Percentiles rank a stretch among this genome's conserved stretches.
phyloP scores from a whole-genome alignment of 2,113 vertebrate species.

The Osmerus eperlanus region DNA sequence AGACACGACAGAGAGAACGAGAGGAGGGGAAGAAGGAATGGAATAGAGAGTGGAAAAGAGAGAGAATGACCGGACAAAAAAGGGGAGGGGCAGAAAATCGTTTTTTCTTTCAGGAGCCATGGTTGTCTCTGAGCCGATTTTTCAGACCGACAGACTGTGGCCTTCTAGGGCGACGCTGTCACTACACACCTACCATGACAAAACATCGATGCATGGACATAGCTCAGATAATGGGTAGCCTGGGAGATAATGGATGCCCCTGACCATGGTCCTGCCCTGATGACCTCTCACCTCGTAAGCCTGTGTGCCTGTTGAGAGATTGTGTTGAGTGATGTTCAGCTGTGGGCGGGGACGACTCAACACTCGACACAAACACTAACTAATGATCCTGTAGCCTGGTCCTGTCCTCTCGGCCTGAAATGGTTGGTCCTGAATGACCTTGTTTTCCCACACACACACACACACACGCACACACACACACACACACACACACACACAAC shows the following conservation, averaged over 20 bases:
- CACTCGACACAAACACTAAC: conserved; percentile 23
- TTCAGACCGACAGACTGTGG: too few relatives aligned
- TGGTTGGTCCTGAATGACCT: conserved; percentile 6
- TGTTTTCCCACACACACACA: neutral
- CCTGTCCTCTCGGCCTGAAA: neutral
- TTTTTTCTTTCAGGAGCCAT: neutral
- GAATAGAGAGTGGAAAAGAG: neutral
- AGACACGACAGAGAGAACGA: conserved; percentile 7
- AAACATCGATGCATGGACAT: too few relatives aligned
- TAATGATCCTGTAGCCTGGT: conserved; percentile 18
- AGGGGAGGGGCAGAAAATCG: neutral
- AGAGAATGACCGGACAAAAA: neutral
- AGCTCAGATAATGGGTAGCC: neutral
- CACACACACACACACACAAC: neutral
- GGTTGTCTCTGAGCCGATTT: neutral
- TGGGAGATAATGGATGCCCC: neutral
- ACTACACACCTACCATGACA: too few relatives aligned
- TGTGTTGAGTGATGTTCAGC: conserved; percentile 17
- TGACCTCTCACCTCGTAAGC: conserved; percentile 16
- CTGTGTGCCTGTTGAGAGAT: conserved; percentile 21
- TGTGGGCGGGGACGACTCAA: conserved; percentile 32
- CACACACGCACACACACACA: neutral
- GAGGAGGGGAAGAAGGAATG: neutral
- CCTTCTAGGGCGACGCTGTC: too few relatives aligned
- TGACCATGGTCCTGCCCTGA: neutral